Conservation (phyloP, 1,140 invertebrate genomes). For the Lineus longissimus region DNA sequence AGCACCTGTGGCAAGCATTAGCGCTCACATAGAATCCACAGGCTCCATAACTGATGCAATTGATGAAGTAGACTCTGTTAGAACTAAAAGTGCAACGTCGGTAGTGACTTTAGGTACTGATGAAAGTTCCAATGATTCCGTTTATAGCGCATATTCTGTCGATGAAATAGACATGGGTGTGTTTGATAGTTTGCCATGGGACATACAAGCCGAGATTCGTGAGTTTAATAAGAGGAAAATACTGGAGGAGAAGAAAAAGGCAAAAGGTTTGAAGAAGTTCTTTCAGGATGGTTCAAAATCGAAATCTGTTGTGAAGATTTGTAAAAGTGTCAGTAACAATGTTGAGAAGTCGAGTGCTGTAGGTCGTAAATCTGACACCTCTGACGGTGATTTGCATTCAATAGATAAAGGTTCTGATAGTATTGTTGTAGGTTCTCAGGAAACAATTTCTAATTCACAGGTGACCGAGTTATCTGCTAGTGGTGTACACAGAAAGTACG, state of each 20-base stretch:
- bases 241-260: constrained; percentile 1
- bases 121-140: constrained; percentile 4
- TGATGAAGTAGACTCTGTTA: no score
- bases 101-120: no score
- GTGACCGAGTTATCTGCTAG: neutral
- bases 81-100: no score
- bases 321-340: neutral
- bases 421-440: neutral
- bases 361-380: neutral
- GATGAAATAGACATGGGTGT: constrained; percentile 10
- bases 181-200: constrained; percentile 3
- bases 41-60: no score
- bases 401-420: no score
- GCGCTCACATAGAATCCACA: no score
- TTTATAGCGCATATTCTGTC: neutral
- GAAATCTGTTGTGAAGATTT: neutral
- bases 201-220: constrained; percentile 7
- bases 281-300: neutral
- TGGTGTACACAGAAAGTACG: neutral
- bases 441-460: neutral
- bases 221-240: neutral
- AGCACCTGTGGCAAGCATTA: no score
- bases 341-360: neutral
- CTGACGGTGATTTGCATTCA: no score
- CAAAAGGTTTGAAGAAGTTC: constrained; percentile 4